A percentile compares a stretch with the other conserved stretches of the same genome.
phyloP scores from a whole-genome alignment of 2,888 invertebrate genomes.

The Apeira syringaria region DNA sequence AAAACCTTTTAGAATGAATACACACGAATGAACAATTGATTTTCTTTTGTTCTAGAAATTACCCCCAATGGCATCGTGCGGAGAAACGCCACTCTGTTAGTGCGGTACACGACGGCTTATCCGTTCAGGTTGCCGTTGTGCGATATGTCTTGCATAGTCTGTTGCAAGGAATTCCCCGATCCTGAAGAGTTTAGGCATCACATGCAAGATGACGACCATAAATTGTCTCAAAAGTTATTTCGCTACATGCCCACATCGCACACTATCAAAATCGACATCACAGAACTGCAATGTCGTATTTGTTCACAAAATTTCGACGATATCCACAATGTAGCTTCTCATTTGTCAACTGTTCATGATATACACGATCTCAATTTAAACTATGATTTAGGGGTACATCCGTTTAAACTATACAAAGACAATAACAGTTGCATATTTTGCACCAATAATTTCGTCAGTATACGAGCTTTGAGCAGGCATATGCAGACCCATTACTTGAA shows the following conservation, averaged over 20 bases:
- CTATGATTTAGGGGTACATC: slow-evolving; percentile 32
- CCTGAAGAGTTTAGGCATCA: slow-evolving; percentile 43
- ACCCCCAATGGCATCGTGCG: slow-evolving; percentile 39
- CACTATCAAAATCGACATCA: slow-evolving; percentile 42
- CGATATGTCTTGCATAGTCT: slow-evolving; percentile 23
- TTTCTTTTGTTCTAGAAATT: slow-evolving; percentile 55
- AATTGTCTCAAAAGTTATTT: slow-evolving; percentile 9
- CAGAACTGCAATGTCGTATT: slow-evolving; percentile 40
- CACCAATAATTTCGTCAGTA: slow-evolving; percentile 31
- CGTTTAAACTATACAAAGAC: slow-evolving; percentile 35
- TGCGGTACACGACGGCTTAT: slow-evolving; percentile 46
- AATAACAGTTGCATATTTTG: slow-evolving; percentile 39
- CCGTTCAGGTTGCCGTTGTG: slow-evolving; percentile 45
- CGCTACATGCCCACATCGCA: slow-evolving; percentile 6
- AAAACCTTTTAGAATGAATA: too few species aligned
- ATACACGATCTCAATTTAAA: slow-evolving; percentile 12
- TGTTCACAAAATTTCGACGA: slow-evolving; percentile 31
- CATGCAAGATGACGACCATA: slow-evolving; percentile 33
- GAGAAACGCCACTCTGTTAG: slow-evolving; percentile 45
- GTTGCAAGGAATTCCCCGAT: slow-evolving; percentile 41
- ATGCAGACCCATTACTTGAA: slow-evolving; percentile 43
- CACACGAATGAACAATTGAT: slow-evolving; percentile 19
- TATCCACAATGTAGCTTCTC: slow-evolving; percentile 33
- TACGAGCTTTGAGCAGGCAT: slow-evolving; percentile 44
- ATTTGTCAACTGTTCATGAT: slow-evolving; percentile 32